Conservation (phyloP, 2,888 invertebrate genomes). For the Caenorhabditis sulstoni region DNA sequence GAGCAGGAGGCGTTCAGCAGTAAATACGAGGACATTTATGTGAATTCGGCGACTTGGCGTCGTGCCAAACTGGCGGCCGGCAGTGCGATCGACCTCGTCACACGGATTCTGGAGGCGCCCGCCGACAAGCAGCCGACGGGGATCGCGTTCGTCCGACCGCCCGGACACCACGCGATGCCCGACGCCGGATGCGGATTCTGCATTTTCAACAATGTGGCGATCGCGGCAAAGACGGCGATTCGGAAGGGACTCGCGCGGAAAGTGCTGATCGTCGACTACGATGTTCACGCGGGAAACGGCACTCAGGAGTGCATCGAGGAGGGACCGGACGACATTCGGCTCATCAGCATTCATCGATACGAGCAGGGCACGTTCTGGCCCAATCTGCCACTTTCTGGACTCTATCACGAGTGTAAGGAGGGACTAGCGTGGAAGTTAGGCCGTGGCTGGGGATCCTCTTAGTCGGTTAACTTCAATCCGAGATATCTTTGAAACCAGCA, state of each 20-base stretch:
- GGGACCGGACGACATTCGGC: conserved; percentile 84
- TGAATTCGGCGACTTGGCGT: conserved; percentile 74
- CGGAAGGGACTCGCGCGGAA: conserved; percentile 84
- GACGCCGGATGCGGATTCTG: conserved; percentile 90
- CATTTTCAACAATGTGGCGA: conserved; percentile 97
- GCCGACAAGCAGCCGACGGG: conserved; percentile 80
- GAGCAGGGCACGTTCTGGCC: conserved; percentile 92
- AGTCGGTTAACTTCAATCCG: no score
- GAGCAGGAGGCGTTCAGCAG: conserved; percentile 63
- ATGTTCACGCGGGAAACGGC: conserved; percentile 76
- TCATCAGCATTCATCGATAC: conserved; percentile 92
- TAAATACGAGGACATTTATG: conserved; percentile 76
- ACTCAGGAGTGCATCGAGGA: conserved; percentile 70
- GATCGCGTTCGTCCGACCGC: conserved; percentile 96
- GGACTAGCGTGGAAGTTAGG: no score
- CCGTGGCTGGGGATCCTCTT: no score
- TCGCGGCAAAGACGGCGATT: conserved; percentile 86
- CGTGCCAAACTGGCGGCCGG: conserved; percentile 71
- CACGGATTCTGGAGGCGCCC: background rate
- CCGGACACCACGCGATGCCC: conserved; percentile 91
- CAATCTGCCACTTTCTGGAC: conserved; percentile 73
- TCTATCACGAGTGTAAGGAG: conserved; percentile 85
- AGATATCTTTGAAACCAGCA: no score
- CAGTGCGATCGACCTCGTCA: conserved; percentile 64
- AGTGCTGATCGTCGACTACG: conserved; percentile 97